Base-by-base conservation (phyloP, 1,140 invertebrate species). In the Portunus trituberculatus region DNA sequence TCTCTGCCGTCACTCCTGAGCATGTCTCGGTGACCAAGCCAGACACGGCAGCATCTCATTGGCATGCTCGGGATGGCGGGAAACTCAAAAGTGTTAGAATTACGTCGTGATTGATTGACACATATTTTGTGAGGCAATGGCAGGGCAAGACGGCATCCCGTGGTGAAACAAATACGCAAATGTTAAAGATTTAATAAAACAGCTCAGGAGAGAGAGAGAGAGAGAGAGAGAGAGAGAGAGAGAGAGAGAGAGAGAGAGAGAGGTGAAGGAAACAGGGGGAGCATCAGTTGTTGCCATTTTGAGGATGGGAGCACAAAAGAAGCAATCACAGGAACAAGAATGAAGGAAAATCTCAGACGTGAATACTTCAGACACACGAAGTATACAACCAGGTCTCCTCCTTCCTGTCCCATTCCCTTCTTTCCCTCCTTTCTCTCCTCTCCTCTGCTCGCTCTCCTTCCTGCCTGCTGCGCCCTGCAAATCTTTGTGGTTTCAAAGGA, bases 201-300 rank as follows among this genome's bases (percentile, higher is more conserved):
- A 76, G 6, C 12, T 8, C 12, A 20, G 20, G 67, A 76, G 67
- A 76, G 67, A 76, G 67, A 76, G 67, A 76, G 67, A 76, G 67
- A 76, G 67, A 76, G 67, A 76, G 67, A 76, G 67, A 76, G 67
- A 76, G 67, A 76, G 67, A 76, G 67, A 76, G 67, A 76, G 67
- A 76, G 67, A 76, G 67, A 76, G 67, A 76, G 67, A 76, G 67
- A 76, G 67, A 76, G 67, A 76, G 67, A 76, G 67, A 76, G 67
- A 76, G 67, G 20, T n/a, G 67, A 76, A 76, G 67, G 25, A 76
- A 76, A 76, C 1, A 25, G 67, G 67, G 20, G n/a, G 20, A 76
- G 20, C 67, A 76, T 76, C 12, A 25, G n/a, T 76, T n/a, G 67
- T n/a, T 2, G 0, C 25, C 67, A n/a, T 76, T 76, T 76, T 25